Base-by-base conservation (phyloP, 2,113 vertebrate species). In the Siphamia tubifer region DNA sequence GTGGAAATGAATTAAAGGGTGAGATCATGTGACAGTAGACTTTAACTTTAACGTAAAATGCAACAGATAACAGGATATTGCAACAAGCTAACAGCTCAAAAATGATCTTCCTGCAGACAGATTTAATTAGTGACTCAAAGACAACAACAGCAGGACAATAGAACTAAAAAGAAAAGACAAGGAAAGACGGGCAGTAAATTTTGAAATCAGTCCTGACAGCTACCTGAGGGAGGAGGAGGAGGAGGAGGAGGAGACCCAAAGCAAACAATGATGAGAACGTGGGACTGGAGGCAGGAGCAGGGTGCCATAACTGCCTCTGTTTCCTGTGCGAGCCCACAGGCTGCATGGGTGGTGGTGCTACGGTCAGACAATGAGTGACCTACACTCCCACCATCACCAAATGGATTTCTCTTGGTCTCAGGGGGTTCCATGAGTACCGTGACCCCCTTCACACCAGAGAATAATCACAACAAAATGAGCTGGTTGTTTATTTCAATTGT, bases 201-300 rank as follows among this genome's bases (percentile, higher is more conserved):
- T 15, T 36, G 65, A 13, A 44, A 17, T n/a, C 5, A 28, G 31
- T 6, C 73, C 48, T 74, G 80, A 68, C 63, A 51, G 51, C 84
- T 84, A 92, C 92, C 57, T 49, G 54, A 38, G 3, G 0, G 71
- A 45, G 71, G 67, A 87, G 93, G 92, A 86, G 91, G n/a, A 86
- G 91, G n/a, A n/a, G n/a, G 7, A 17, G 25, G 45, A 48, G 45
- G n/a, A 30, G 20, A 52, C 77, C 72, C 68, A 51, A 28, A 49
- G 56, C 73, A 74, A 94, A 96, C 94, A 95, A 95, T 95, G 89
- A 72, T 81, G 92, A 88, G 93, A 94, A 93, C 92, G 73, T 77
- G 61, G 3, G 68, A 68, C 44, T 79, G 32, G 20, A 67, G 61
- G 74, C 15, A 61, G 49, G 47, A 67, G 51, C 68, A 31, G 57